These are phyloP conservation scores for Psilopogon haemacephalus DNA, from an alignment of 2,113 vertebrate genomes.

Conservation along the genomic window DNA sequence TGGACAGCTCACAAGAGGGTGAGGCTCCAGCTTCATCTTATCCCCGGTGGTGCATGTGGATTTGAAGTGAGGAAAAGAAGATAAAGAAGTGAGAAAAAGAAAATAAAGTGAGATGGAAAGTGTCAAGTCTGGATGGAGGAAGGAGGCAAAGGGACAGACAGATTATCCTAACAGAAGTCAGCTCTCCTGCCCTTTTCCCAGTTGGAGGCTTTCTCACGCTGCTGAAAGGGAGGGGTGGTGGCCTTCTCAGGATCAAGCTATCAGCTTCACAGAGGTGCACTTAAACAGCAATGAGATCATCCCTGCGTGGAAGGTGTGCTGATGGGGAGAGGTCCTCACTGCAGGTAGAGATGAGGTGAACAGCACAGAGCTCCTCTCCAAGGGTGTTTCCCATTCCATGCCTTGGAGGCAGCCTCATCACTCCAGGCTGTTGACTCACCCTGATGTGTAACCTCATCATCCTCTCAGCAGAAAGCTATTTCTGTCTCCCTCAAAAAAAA, in stretches of 20 bases:
- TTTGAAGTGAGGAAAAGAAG: background rate
- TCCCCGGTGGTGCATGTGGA: background rate
- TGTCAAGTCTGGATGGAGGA: background rate
- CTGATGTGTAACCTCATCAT: background rate
- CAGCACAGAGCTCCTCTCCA: background rate
- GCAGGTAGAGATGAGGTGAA: background rate
- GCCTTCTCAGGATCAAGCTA: background rate
- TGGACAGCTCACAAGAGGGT: background rate
- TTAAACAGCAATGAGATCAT: background rate
- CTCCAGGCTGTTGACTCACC: background rate
- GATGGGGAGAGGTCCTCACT: background rate
- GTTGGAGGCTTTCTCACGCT: background rate
- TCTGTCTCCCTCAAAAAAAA: background rate
- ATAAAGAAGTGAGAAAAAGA: background rate
- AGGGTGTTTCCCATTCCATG: background rate
- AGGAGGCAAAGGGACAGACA: background rate
- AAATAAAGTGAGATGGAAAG: background rate
- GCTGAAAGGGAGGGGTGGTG: background rate
- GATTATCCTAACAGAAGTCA: background rate
- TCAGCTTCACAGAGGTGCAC: background rate
- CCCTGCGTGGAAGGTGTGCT: background rate
- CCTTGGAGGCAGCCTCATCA: background rate
- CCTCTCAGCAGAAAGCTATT: background rate
- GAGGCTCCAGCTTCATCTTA: background rate
- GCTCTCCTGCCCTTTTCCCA: background rate